Evolutionary conservation across 2,888 invertebrate species (phyloP).

Genomic region (Petrolisthes cinctipes): DNA sequence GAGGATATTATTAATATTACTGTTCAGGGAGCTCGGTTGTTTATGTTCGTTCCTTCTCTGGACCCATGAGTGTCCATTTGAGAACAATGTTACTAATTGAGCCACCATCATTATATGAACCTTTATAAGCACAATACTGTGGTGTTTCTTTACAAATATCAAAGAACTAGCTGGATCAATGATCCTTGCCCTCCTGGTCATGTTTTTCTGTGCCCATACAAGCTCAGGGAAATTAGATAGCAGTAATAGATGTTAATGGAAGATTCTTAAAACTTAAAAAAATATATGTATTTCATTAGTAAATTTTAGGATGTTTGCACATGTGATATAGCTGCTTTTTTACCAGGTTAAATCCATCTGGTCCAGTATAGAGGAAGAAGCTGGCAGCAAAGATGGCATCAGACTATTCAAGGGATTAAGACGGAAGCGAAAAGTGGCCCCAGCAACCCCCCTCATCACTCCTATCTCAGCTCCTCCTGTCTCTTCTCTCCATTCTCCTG

Average conservation of each 20-base stretch:
- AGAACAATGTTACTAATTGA: neutral
- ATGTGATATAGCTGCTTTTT: too few relatives aligned
- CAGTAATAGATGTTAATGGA: too few relatives aligned
- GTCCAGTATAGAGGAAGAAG: slow-evolving; percentile 60
- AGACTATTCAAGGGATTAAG: slow-evolving; percentile 33
- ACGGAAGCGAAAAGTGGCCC: slow-evolving; percentile 37
- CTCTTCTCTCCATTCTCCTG: slow-evolving; percentile 5
- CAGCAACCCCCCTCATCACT: slow-evolving; percentile 13
- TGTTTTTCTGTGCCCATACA: too few relatives aligned
- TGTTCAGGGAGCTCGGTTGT: neutral
- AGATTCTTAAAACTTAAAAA: too few relatives aligned
- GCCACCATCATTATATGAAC: too few relatives aligned
- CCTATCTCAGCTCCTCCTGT: neutral
- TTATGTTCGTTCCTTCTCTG: neutral
- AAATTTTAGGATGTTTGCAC: neutral
- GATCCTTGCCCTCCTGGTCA: too few relatives aligned
- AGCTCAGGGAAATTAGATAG: too few relatives aligned
- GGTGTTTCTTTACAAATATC: neutral
- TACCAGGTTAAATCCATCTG: slow-evolving; percentile 61
- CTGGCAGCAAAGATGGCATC: slow-evolving; percentile 30
- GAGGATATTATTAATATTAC: neutral
- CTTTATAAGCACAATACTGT: too few relatives aligned
- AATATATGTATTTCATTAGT: neutral
- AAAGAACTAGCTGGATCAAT: neutral
- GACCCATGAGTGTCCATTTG: neutral